Base-by-base conservation (phyloP, 2,797 vertebrate species). In the Chelmon rostratus region DNA sequence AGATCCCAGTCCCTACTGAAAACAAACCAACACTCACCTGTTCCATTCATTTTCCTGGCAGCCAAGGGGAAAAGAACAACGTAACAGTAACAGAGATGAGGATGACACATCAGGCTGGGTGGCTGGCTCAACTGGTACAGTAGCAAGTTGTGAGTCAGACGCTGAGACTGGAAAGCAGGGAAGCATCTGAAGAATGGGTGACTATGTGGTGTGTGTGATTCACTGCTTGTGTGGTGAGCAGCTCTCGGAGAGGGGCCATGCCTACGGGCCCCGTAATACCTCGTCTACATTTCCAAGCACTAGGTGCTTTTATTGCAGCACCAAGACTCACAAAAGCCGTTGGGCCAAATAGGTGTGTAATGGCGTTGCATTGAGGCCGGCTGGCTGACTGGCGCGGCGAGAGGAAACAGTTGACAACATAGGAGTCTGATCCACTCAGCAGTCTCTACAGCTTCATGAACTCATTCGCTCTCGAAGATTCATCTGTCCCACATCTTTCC, bases 231-330 rank as follows among this genome's bases (percentile, higher is more conserved):
- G 88, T 76, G 85, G 86, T 76, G 83, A 90, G 75, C 69, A 56
- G 25, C 84, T 87, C 81, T 88, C 63, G 56, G 66, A 90, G 81
- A 89, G 88, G 67, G 50, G 67, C 69, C 47, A 67, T 91, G 87
- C 89, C 89, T 92, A 88, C 66, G 79, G 86, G 88, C 65, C 89
- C 88, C 79, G 89, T 89, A 93, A 94, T 95, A 87, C 76, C 72
- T 68, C n/a, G 75, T 89, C 86, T 93, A 94, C 72, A 89, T 93
- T 95, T 94, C 90, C 92, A 93, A 93, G 92, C 84, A 76, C 76
- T 85, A 78, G 88, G 84, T 91, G 87, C 75, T 92, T 94, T 95
- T 93, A 94, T 86, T 90, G 89, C 91, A 65, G 83, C 68, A 88
- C 80, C 86, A 92, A 93, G 87, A 88, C 90, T 94, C 89, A 86